A percentile compares a stretch with the other conserved stretches of the same genome.
phyloP scores from a whole-genome alignment of 1,140 invertebrate species.

The Diplogasteroides magnus region DNA sequence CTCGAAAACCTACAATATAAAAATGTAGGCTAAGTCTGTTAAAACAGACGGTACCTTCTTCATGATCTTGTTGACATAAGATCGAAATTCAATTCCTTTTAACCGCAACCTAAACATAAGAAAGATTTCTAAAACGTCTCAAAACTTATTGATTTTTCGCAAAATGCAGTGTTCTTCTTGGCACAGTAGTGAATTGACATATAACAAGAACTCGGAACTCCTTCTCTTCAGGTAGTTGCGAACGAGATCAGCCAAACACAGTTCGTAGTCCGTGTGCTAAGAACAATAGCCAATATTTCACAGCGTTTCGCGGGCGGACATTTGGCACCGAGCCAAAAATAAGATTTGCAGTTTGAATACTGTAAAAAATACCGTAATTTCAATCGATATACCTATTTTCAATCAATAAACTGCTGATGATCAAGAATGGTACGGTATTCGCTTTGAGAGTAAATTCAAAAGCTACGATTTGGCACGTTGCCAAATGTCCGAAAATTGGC shows the following conservation, averaged over 20 bases:
- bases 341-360: too few species aligned
- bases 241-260: conserved; percentile 38
- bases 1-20: not conserved
- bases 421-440: too few species aligned
- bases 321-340: too few species aligned
- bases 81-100: conserved; percentile 35
- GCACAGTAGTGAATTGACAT: conserved; percentile 37
- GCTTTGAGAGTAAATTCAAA: too few species aligned
- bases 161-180: conserved; percentile 33
- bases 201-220: conserved; percentile 38
- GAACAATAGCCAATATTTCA: too few species aligned
- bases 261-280: conserved; percentile 37
- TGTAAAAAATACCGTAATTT: too few species aligned
- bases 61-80: conserved; percentile 38
- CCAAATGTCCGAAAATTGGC: too few species aligned
- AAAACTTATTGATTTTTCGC: conserved; percentile 37
- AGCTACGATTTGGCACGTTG: too few species aligned
- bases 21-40: not conserved
- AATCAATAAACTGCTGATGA: too few species aligned
- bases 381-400: too few species aligned
- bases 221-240: conserved; percentile 34
- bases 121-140: too few species aligned
- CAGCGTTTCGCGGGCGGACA: too few species aligned
- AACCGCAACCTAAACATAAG: conserved; percentile 37
- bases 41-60: conserved; percentile 33